These are phyloP conservation scores for Tachycineta bicolor DNA, from an alignment of 2,113 vertebrate species.

Conservation along the genomic window DNA sequence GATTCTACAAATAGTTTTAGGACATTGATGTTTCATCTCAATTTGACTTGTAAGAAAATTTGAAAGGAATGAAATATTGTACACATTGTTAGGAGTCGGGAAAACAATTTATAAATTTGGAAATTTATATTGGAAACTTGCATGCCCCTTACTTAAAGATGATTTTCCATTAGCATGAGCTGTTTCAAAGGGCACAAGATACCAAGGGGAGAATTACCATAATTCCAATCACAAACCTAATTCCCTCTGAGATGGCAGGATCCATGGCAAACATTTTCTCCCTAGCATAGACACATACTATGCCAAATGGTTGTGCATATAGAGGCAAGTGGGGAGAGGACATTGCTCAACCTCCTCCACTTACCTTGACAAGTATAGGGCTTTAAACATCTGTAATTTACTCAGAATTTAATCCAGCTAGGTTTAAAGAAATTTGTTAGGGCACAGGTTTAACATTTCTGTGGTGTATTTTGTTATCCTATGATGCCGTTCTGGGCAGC, in stretches of 20 bases:
- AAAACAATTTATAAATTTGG: background rate
- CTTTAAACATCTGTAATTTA: background rate
- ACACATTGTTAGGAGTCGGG: background rate
- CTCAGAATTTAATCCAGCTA: background rate
- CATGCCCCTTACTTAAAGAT: background rate
- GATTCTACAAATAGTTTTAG: background rate
- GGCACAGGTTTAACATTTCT: background rate
- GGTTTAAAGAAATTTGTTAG: background rate
- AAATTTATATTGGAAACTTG: background rate
- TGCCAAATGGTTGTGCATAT: background rate
- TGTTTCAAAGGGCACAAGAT: background rate
- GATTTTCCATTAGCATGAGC: background rate
- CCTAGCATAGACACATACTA: background rate
- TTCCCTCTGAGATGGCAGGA: background rate
- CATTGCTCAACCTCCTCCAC: background rate
- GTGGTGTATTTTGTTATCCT: background rate
- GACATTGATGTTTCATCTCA: background rate
- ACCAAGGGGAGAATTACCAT: background rate
- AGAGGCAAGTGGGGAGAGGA: background rate
- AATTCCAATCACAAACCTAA: background rate
- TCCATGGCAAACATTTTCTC: background rate
- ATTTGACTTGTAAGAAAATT: background rate
- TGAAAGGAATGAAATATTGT: background rate
- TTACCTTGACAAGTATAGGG: background rate
- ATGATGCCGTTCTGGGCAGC: background rate